Base-by-base conservation (phyloP, 1,140 invertebrate species). In the Conus ventricosus region DNA sequence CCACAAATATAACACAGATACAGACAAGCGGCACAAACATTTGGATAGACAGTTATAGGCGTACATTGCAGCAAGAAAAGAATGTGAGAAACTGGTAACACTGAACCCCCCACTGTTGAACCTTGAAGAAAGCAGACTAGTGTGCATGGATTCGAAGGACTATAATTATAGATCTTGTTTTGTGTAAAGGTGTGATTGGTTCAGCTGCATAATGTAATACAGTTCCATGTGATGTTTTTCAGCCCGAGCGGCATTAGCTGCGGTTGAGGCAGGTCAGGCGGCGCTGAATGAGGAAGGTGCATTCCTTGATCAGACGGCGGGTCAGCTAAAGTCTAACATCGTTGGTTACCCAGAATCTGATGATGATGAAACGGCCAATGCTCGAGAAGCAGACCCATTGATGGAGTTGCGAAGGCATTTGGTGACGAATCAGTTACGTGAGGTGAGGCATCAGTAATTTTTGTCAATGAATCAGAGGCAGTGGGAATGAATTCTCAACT, bases 351-450 rank as follows among this genome's bases (percentile, higher is more conserved):
- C 89, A 20, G 90, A 91, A 55, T 89, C 91, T 15, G 91, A 91
- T 55, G 89, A 90, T 55, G 90, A 91, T n/a, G 89, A 90, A 60
- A 85, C 87, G 20, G 87, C 88, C 51, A 90, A 88, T 54, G 83
- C 84, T 17, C 54, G 87, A 8, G 84, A 88, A 57, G 87, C 85
- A 5, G 88, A 90, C 67, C 89, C 89, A 51, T 87, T 94, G n/a
- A 23, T 89, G 10, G 93, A 93, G 27, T 90, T 94, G 27, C 90
- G 92, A 83, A 88, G 94, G 75, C 90, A 93, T 87, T 93, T 91
- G 67, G 91, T 94, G 10, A 91, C 91, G 67, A 94, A 94, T 90
- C 92, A 93, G 84, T 91, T 93, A n/a, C 92, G 92, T 85, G 90
- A 92, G 90, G 94, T 92, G 15, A 71, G 88, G 23, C 39, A 71